These are phyloP conservation scores for Aplodontia rufa DNA, from an alignment of 2,113 vertebrate genomes.

Conservation along the genomic window DNA sequence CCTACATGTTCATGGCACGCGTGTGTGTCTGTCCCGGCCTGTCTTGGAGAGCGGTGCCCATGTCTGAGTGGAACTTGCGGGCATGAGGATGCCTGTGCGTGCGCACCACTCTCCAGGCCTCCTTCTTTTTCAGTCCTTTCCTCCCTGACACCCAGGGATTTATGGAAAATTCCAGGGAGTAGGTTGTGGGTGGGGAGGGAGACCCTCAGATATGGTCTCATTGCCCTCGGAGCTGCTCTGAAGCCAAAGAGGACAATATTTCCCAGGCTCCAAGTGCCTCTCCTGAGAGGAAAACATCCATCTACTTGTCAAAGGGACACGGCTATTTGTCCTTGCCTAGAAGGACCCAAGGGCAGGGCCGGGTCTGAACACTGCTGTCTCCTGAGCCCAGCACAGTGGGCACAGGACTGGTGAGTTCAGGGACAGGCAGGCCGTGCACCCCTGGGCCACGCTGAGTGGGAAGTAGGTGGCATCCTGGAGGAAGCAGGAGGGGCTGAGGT, in stretches of 20 bases:
- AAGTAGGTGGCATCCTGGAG: no score
- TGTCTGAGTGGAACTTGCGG: neutral
- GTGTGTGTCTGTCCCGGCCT: no score
- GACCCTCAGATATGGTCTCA: conserved; percentile 42
- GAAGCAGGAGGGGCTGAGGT: neutral
- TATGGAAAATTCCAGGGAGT: neutral
- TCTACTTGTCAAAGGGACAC: conserved; percentile 52
- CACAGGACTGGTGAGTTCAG: neutral
- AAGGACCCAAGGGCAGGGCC: neutral
- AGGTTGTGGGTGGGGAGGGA: neutral
- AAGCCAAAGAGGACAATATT: conserved; percentile 77
- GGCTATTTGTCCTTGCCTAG: conserved; percentile 46
- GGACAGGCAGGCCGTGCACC: neutral
- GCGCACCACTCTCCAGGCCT: neutral
- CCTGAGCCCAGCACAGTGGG: neutral
- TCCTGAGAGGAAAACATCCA: conserved; percentile 80
- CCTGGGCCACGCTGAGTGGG: no score
- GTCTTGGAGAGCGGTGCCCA: accelerated
- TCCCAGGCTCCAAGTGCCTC: conserved; percentile 81
- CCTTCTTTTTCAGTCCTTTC: neutral
- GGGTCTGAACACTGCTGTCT: neutral
- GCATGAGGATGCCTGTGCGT: neutral
- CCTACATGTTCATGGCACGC: no score
- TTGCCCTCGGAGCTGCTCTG: conserved; percentile 73
- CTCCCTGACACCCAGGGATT: neutral